These are phyloP conservation scores for Argyresthia albistria DNA, from an alignment of 2,888 invertebrate species.

Conservation along the genomic window DNA sequence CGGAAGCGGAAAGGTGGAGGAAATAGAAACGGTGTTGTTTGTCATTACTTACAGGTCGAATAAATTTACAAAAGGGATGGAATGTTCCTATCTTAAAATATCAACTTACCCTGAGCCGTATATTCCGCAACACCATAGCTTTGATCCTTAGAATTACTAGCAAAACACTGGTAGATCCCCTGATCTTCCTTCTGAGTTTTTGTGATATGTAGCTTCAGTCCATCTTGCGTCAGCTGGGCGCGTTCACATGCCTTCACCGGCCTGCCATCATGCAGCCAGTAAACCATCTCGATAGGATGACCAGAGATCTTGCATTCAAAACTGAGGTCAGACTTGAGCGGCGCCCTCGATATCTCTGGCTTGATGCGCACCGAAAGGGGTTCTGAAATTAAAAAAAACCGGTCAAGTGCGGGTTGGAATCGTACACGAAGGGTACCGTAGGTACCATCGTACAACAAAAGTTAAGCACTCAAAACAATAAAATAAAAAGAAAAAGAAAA, in stretches of 20 bases:
- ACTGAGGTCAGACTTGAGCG: slow-evolving; percentile 86
- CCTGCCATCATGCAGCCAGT: slow-evolving; percentile 86
- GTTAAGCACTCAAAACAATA: no score
- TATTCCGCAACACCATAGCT: slow-evolving; percentile 87
- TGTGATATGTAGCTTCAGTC: slow-evolving; percentile 71
- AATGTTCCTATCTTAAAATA: no score
- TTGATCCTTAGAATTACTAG: slow-evolving; percentile 87
- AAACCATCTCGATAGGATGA: slow-evolving; percentile 84
- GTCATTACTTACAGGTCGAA: no score
- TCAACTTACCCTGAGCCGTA: slow-evolving; percentile 79
- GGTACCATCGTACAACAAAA: no score
- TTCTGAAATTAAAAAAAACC: slow-evolving; percentile 66
- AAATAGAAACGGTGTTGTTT: no score
- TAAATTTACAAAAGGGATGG: no score
- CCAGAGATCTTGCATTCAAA: slow-evolving; percentile 92
- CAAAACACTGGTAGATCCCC: slow-evolving; percentile 94
- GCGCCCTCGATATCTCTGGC: slow-evolving; percentile 84
- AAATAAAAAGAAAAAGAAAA: no score
- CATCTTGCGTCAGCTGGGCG: slow-evolving; percentile 64
- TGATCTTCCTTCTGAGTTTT: slow-evolving; percentile 85
- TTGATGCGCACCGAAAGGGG: slow-evolving; percentile 86
- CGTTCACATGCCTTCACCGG: slow-evolving; percentile 73
- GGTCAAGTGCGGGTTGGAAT: no score
- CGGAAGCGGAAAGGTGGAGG: no score
- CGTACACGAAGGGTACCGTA: no score